Evolutionary conservation across 2,113 vertebrate species (phyloP), one percentile per base, ranked within the genome.

Genomic region (Psophia crepitans): DNA sequence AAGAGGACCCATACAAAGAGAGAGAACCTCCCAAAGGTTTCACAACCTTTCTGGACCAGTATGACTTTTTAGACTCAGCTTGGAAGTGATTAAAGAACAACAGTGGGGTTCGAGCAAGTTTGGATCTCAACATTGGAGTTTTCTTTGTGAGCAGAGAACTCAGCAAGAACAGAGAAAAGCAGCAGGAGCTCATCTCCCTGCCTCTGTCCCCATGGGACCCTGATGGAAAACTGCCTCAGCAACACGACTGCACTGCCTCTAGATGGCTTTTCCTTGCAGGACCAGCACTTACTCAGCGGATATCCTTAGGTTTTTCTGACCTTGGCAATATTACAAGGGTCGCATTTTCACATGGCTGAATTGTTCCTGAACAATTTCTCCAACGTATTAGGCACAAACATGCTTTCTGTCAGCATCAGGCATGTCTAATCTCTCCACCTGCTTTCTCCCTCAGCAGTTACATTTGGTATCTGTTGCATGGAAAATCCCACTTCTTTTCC

Each of bases 291-390:
- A 81, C 53, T 94, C 82, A 88, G 76, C 0, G 1, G 13, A 66
- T 82, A 84, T 84, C 28, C 77, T 96, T 37, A 39, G 32, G 22
- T 54, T 56, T 66, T 76, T 93, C 90, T 89, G 89, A 97, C 89
- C 81, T 84, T 96, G 95, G 56, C 77, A 92, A 19, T 51, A 78
- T 41, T 69, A 87, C 74, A 83, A 54, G 79, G 70, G 84, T 85
- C 5, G 0, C 7, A 44, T 89, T 93, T 90, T 82, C 90, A 94
- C 61, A 58, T 20, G 90, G 76, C 37, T 96, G 78, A 94, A 63
- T 53, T 89, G 73, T 53, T 96, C 43, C 65, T 68, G 44, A 89
- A 53, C 41, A 74, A 61, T 94, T 94, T 66, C 60, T 96, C 66
- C 2, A 6, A 73, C 6, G 56, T 90, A 90, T 95, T 90, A 96